A percentile compares a stretch with the other conserved stretches of the same genome.
phyloP scores from a whole-genome alignment of 2,113 vertebrate species.

The Carassius carassius region DNA sequence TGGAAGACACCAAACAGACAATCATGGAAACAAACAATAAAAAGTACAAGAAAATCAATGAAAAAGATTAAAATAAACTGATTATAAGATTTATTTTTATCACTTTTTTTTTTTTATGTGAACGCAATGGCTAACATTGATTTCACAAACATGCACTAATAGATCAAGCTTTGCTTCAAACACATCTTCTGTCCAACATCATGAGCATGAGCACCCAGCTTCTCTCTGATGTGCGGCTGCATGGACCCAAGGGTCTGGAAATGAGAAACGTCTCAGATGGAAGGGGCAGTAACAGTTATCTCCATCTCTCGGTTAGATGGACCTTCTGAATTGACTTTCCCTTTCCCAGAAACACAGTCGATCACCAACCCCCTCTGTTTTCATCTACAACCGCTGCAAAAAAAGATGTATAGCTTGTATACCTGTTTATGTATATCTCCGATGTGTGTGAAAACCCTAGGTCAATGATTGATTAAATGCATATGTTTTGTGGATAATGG shows the following conservation, averaged over 20 bases:
- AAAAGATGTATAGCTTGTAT: background rate
- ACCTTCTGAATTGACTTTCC: slow-evolving; percentile 48
- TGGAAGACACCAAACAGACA: background rate
- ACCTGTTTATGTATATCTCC: background rate
- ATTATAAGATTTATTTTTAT: background rate
- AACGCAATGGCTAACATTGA: background rate
- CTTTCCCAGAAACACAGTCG: slow-evolving; percentile 55
- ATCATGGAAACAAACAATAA: background rate
- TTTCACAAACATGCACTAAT: background rate
- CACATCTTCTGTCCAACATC: slow-evolving; percentile 8
- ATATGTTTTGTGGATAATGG: slow-evolving; percentile 34
- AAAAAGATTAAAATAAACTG: background rate
- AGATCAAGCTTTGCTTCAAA: background rate
- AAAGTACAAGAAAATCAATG: background rate
- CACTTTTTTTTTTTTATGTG: background rate
- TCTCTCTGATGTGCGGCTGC: slow-evolving; percentile 58
- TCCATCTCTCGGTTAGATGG: slow-evolving; percentile 49
- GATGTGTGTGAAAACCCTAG: background rate
- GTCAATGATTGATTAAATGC: background rate
- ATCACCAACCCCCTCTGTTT: slow-evolving; percentile 15
- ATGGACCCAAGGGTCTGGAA: slow-evolving; percentile 68
- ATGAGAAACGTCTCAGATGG: slow-evolving; percentile 43
- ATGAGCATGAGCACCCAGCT: background rate
- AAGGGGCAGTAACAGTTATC: slow-evolving; percentile 74
- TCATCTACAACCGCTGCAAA: slow-evolving; percentile 17